A percentile compares a stretch with the other conserved stretches of the same genome.
Evolutionary conservation across 2,888 invertebrate species (phyloP).

Genomic region (Gryllus longicercus): DNA sequence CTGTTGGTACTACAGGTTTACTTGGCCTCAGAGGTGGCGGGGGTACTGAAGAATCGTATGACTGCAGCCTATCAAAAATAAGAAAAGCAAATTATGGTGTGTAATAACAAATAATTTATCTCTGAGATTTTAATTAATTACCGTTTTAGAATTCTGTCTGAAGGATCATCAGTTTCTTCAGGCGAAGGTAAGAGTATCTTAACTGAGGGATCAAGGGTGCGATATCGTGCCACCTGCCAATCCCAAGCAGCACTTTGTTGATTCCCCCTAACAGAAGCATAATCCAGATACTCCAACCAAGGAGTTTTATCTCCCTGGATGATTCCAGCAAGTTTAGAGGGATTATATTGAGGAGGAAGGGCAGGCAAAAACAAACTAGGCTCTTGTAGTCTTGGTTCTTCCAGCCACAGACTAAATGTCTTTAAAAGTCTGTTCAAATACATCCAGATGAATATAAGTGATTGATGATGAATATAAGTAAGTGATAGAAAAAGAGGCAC

Average conservation of each 20-base stretch:
- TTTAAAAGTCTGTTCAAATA: conserved; percentile 53
- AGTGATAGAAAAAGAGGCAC: neutral
- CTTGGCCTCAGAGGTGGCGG: conserved; percentile 55
- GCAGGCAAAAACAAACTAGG: conserved; percentile 62
- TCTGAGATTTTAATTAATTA: conserved; percentile 25
- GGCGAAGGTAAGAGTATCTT: conserved; percentile 25
- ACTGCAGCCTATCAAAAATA: conserved; percentile 50
- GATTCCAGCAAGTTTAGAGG: conserved; percentile 59
- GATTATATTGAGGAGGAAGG: conserved; percentile 70
- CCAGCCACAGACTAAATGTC: conserved; percentile 70
- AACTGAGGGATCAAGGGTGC: conserved; percentile 40
- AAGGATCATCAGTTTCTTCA: conserved; percentile 49
- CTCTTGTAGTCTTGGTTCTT: conserved; percentile 71
- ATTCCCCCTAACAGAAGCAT: conserved; percentile 53
- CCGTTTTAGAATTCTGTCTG: conserved; percentile 53
- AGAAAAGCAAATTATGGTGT: neutral
- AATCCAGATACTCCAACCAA: conserved; percentile 67
- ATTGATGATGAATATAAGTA: neutral
- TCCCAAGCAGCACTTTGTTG: conserved; percentile 53
- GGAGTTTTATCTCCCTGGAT: conserved; percentile 59
- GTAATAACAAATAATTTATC: neutral
- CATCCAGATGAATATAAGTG: neutral
- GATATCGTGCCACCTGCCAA: conserved; percentile 56
- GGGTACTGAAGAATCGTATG: conserved; percentile 60
- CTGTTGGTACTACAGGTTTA: conserved; percentile 49